Evolutionary conservation across 2,797 vertebrate genomes (phyloP).

Genomic region (Periparus ater): DNA sequence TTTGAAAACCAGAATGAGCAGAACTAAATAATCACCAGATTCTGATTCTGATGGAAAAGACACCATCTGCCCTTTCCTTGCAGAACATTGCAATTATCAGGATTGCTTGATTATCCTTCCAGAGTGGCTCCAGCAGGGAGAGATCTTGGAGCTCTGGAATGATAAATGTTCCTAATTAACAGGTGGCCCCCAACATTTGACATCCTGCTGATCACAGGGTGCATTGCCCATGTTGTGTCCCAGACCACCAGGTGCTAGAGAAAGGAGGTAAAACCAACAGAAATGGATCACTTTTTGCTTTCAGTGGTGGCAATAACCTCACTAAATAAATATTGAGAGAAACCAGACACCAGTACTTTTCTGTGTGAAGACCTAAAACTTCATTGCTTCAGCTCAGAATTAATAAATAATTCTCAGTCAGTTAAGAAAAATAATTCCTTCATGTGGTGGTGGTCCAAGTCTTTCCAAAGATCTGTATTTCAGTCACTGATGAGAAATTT

Average conservation of each 20-base stretch:
- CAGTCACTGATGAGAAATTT: neutral
- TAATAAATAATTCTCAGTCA: neutral
- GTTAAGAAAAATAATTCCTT: neutral
- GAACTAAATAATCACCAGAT: neutral
- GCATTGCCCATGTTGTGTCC: neutral
- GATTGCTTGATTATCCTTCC: neutral
- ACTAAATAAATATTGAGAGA: constrained; percentile 22
- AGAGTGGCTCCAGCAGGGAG: neutral
- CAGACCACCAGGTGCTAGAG: neutral
- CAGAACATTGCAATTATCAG: neutral
- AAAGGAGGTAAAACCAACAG: neutral
- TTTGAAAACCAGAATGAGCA: neutral
- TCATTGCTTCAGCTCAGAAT: neutral
- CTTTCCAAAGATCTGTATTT: neutral
- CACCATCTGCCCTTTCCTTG: neutral
- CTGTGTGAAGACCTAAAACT: neutral
- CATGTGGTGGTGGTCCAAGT: neutral
- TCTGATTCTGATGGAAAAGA: neutral
- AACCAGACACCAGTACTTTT: neutral
- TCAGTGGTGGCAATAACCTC: neutral
- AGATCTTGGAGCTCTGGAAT: neutral
- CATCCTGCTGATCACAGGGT: neutral
- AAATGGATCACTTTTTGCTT: neutral
- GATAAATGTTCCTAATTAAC: neutral
- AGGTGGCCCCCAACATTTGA: neutral